phyloP scores from a whole-genome alignment of 2,113 vertebrate genomes.

The Origma solitaria region DNA sequence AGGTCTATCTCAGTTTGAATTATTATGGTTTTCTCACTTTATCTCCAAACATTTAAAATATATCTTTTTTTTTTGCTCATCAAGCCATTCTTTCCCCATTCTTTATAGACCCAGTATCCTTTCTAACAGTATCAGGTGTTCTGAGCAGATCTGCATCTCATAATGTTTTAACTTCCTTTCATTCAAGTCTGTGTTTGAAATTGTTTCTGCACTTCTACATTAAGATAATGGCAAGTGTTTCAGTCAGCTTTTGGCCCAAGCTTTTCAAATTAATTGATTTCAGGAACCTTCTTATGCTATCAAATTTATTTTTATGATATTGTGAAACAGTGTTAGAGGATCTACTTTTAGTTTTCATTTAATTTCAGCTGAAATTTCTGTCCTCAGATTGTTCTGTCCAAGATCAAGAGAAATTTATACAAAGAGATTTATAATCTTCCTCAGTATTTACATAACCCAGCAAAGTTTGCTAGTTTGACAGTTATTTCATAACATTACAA shows the following conservation, averaged over 20 bases:
- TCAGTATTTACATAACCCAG: neutral
- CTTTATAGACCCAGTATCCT: neutral
- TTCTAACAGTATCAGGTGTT: neutral
- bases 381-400: neutral
- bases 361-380: neutral
- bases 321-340: neutral
- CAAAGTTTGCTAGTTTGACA: neutral
- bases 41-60: neutral
- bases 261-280: neutral
- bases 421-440: neutral
- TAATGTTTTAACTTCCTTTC: neutral
- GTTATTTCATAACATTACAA: neutral
- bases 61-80: neutral
- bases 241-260: neutral
- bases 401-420: neutral
- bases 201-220: neutral
- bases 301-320: neutral
- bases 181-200: neutral
- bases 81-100: neutral
- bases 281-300: neutral
- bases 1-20: neutral
- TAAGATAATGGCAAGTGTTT: neutral
- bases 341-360: neutral
- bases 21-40: neutral
- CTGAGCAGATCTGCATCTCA: neutral